Evolutionary conservation across 1,140 invertebrate species (phyloP).

Genomic region (Drosophila virilis): DNA sequence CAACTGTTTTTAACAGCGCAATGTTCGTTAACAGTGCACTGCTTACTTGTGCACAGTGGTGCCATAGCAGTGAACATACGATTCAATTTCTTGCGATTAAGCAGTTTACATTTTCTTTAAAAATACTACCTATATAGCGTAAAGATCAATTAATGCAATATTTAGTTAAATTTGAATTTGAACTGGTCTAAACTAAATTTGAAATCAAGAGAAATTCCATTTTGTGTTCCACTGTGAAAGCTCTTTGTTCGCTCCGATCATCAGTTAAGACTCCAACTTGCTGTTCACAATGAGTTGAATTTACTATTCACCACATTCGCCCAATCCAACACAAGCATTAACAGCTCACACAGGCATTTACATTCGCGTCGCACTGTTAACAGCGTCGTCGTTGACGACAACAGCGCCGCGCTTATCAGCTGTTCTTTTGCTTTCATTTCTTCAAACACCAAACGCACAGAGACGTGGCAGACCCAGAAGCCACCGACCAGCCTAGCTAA

Average conservation of each 20-base stretch:
- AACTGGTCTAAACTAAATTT: background rate
- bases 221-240: background rate
- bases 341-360: background rate
- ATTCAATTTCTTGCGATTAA: background rate
- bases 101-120: background rate
- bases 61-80: background rate
- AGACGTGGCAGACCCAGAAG: conserved; percentile 36
- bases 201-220: background rate
- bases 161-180: background rate
- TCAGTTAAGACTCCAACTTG: background rate
- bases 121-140: too few relatives aligned
- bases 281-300: background rate
- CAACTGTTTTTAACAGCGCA: conserved; percentile 1
- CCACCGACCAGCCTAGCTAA: conserved; percentile 17
- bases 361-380: background rate
- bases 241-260: conserved; percentile 1
- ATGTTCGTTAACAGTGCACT: conserved; percentile 30
- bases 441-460: conserved; percentile 36
- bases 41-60: conserved; percentile 28
- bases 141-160: too few relatives aligned
- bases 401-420: conserved; percentile 32
- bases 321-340: background rate
- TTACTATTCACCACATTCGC: conserved; percentile 16
- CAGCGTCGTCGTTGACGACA: background rate
- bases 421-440: conserved; percentile 45